Evolutionary conservation across 2,113 vertebrate species (phyloP).

Genomic region (Rhipidura dahli): DNA sequence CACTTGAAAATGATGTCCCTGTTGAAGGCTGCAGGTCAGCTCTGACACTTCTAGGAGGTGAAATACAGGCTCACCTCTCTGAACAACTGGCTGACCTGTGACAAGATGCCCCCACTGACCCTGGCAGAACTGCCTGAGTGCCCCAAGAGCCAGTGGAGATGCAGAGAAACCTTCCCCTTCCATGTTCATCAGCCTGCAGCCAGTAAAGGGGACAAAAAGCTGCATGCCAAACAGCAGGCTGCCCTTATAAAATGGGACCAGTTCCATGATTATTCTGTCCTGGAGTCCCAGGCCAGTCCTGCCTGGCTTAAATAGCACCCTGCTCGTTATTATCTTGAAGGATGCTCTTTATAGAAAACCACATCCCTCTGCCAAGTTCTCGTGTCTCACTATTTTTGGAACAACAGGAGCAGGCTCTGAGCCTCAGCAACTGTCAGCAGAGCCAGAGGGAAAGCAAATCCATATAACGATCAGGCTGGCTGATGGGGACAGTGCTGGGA

Average conservation of each 20-base stretch:
- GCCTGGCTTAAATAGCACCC: not conserved
- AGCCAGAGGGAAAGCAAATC: conserved; percentile 21
- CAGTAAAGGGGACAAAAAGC: not conserved
- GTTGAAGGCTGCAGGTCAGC: not conserved
- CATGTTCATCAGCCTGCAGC: not conserved
- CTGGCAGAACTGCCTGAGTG: not conserved
- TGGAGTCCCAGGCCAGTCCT: not conserved
- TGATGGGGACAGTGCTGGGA: not conserved
- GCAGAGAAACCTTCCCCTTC: not conserved
- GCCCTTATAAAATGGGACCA: not conserved
- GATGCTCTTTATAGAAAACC: conserved; percentile 23
- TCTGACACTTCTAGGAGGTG: not conserved
- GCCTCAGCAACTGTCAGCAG: conserved; percentile 2
- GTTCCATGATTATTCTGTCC: not conserved
- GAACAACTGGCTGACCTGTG: not conserved
- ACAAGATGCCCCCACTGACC: not conserved
- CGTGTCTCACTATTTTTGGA: conserved; percentile 46
- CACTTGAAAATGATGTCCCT: not conserved
- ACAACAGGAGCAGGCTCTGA: not conserved
- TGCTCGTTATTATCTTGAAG: conserved; percentile 16
- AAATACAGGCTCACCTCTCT: not conserved
- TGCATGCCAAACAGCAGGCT: not conserved
- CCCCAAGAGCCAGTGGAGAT: not conserved
- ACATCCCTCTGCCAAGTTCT: not conserved
- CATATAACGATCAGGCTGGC: conserved; percentile 15